phyloP scores from a whole-genome alignment of 2,113 vertebrate species.

The Prolemur simus region DNA sequence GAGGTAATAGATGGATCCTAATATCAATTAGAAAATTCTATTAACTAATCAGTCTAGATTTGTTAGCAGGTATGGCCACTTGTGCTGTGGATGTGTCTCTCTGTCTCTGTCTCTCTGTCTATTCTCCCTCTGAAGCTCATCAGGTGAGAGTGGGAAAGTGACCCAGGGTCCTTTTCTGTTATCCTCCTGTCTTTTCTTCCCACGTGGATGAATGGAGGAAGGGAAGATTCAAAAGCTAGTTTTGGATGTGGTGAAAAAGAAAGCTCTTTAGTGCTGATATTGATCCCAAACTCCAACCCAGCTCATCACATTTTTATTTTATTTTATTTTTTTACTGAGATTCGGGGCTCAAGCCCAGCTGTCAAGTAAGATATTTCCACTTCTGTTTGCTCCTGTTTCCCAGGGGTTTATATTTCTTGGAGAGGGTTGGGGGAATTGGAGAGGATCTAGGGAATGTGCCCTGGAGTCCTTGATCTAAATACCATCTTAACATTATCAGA shows the following conservation, averaged over 20 bases:
- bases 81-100: neutral
- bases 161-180: neutral
- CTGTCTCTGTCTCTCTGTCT: neutral
- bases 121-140: neutral
- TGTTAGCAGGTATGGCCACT: neutral
- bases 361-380: neutral
- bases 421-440: neutral
- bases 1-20: neutral
- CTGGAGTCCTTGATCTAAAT: neutral
- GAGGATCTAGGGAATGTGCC: rapidly evolving
- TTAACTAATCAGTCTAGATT: neutral
- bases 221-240: neutral
- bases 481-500: neutral
- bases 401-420: neutral
- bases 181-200: neutral
- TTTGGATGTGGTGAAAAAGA: neutral
- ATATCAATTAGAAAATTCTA: neutral
- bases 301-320: neutral
- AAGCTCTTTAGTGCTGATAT: neutral
- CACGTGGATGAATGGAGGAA: neutral
- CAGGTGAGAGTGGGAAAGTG: neutral
- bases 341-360: neutral
- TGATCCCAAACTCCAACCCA: neutral
- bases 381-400: neutral
- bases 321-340: neutral